Conservation (phyloP, 2,113 vertebrate genomes). For the Ochotona curzoniae region DNA sequence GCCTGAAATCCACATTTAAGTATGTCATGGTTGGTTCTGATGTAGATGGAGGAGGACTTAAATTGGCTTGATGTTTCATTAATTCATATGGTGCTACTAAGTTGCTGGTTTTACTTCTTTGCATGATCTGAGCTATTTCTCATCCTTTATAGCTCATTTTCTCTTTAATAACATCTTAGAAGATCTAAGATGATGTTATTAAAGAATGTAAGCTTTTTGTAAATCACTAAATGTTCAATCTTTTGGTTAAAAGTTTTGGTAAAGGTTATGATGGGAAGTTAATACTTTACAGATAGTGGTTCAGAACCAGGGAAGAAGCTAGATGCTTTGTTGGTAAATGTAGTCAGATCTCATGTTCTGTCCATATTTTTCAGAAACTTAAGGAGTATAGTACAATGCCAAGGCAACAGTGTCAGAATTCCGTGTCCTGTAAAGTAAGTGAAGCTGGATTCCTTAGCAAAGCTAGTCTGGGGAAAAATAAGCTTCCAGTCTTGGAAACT, state of each 20-base stretch:
- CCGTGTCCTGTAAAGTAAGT: background rate
- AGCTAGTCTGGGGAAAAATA: background rate
- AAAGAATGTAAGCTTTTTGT: background rate
- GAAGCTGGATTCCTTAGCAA: background rate
- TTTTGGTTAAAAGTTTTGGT: slow-evolving; percentile 41
- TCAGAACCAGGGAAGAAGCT: background rate
- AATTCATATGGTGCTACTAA: background rate
- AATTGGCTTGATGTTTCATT: background rate
- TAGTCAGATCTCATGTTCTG: background rate
- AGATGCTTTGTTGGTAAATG: background rate
- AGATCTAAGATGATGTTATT: background rate
- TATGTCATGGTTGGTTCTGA: background rate
- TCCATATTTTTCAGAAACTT: slow-evolving; percentile 10
- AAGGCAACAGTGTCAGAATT: background rate
- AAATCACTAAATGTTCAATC: slow-evolving; percentile 23
- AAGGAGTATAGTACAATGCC: background rate
- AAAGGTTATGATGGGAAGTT: background rate
- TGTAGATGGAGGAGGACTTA: background rate
- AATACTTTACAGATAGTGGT: background rate
- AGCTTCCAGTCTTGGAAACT: rapidly evolving
- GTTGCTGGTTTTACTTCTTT: slow-evolving; percentile 37
- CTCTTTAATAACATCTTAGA: background rate
- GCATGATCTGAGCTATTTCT: background rate
- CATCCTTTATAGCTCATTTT: background rate
- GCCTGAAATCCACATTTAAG: background rate